Conservation (phyloP, 2,888 invertebrate species). For the Leptinotarsa rubiginosa region DNA sequence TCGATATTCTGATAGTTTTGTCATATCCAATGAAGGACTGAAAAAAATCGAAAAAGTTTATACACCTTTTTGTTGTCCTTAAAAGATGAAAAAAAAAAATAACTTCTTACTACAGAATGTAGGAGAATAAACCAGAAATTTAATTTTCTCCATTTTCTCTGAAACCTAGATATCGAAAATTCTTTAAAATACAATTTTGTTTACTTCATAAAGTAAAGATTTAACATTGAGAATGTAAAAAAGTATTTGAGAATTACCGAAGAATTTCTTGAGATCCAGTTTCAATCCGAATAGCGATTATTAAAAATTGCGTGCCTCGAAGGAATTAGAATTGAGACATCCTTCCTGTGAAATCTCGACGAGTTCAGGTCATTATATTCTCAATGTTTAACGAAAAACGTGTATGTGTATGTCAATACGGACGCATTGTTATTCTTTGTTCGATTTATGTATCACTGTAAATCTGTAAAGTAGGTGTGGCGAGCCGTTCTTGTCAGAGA, state of each 20-base stretch:
- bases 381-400: conserved; percentile 29
- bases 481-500: conserved; percentile 33
- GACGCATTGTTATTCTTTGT: conserved; percentile 42
- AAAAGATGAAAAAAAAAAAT: no score
- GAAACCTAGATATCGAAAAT: no score
- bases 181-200: no score
- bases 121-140: no score
- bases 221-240: no score
- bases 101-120: no score
- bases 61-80: no score
- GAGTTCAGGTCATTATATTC: conserved; percentile 17
- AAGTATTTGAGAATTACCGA: conserved; percentile 5
- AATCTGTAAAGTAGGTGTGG: conserved; percentile 42
- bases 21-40: no score
- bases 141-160: no score
- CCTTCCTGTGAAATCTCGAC: conserved; percentile 2
- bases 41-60: no score
- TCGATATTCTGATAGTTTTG: no score
- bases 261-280: conserved; percentile 22
- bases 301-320: conserved; percentile 28
- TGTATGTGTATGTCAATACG: conserved; percentile 39
- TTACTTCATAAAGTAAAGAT: no score
- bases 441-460: conserved; percentile 45
- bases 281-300: conserved; percentile 20
- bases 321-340: conserved; percentile 17